Conservation (phyloP, 2,888 invertebrate genomes). For the Adineta ricciae region DNA sequence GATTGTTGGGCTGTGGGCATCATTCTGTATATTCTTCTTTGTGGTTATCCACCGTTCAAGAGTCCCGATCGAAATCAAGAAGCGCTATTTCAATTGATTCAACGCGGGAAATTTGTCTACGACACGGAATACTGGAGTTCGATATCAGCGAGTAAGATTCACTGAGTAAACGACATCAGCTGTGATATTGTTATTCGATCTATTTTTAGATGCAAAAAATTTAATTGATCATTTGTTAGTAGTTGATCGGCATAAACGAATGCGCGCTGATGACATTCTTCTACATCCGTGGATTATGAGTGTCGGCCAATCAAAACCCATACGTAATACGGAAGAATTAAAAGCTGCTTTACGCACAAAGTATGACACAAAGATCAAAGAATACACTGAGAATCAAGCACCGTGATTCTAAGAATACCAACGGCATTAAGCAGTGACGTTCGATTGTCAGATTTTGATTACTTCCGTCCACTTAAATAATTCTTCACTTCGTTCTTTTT, state of each 20-base stretch:
- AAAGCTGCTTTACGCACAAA: background rate
- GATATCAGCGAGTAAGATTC: constrained; percentile 39
- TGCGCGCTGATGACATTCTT: constrained; percentile 46
- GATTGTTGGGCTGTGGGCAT: constrained; percentile 55
- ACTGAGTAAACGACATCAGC: background rate
- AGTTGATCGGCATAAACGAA: constrained; percentile 45
- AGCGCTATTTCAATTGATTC: constrained; percentile 52
- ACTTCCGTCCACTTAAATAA: background rate
- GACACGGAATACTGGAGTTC: constrained; percentile 51
- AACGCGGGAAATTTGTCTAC: constrained; percentile 50
- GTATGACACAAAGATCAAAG: background rate
- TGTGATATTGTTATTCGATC: background rate
- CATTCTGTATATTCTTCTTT: constrained; percentile 52
- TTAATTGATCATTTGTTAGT: constrained; percentile 46
- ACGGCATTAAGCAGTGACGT: background rate
- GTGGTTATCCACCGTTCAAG: constrained; percentile 54
- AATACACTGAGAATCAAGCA: background rate
- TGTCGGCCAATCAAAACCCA: constrained; percentile 33
- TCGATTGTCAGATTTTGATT: background rate
- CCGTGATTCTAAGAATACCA: background rate
- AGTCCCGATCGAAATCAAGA: constrained; percentile 50
- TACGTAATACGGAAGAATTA: background rate
- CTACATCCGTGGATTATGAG: constrained; percentile 47
- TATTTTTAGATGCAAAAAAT: constrained; percentile 46
- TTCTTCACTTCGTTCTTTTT: background rate